Conservation (phyloP, 1,140 invertebrate species). For the Leptinotarsa texana region DNA sequence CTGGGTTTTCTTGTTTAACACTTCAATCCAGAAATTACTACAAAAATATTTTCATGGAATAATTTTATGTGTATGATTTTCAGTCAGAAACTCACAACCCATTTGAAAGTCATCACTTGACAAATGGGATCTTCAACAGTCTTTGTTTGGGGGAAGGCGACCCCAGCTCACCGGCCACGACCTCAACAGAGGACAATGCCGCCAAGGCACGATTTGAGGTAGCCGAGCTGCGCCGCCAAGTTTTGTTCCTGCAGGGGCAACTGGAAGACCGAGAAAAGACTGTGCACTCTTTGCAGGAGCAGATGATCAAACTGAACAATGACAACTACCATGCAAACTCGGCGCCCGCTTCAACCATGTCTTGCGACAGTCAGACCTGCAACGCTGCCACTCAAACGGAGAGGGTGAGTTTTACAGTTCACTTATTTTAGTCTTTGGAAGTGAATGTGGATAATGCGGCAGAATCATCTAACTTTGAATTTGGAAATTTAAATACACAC, state of each 20-base stretch:
- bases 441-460: no score
- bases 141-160: slow-evolving; percentile 54
- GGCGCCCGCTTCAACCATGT: slow-evolving; percentile 49
- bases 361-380: slow-evolving; percentile 54
- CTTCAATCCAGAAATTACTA: not conserved
- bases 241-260: slow-evolving; percentile 76
- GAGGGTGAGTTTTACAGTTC: slow-evolving; percentile 58
- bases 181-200: slow-evolving; percentile 55
- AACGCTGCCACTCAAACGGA: slow-evolving; percentile 77
- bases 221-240: slow-evolving; percentile 77
- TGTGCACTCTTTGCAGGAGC: slow-evolving; percentile 69
- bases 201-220: slow-evolving; percentile 65
- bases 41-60: not conserved
- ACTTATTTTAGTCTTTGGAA: not conserved
- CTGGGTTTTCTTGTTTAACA: not conserved
- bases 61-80: slow-evolving; percentile 14
- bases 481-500: no score
- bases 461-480: no score
- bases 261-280: slow-evolving; percentile 73
- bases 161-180: slow-evolving; percentile 15
- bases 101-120: slow-evolving; percentile 74
- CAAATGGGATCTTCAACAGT: slow-evolving; percentile 76
- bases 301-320: slow-evolving; percentile 58
- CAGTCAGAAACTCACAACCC: slow-evolving; percentile 81
- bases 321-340: slow-evolving; percentile 53